These are phyloP conservation scores for Cheirogaleus medius DNA, from an alignment of 2,113 vertebrate genomes.

Conservation along the genomic window DNA sequence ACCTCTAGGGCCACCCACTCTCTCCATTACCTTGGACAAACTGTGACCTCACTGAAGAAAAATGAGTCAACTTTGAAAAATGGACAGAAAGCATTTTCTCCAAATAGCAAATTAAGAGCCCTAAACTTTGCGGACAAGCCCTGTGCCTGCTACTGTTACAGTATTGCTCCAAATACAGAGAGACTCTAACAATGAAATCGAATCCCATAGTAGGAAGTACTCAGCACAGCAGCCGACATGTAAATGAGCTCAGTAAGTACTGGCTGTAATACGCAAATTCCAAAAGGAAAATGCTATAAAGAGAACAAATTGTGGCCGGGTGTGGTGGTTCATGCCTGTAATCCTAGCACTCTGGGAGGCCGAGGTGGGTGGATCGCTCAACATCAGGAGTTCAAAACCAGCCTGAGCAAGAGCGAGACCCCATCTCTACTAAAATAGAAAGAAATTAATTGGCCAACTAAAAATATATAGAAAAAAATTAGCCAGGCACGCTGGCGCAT, in stretches of 20 bases:
- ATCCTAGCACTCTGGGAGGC: too few relatives aligned
- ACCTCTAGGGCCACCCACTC: neutral
- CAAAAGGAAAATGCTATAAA: conserved; percentile 14
- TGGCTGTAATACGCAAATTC: neutral
- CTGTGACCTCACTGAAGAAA: neutral
- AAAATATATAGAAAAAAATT: too few relatives aligned
- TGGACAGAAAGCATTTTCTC: neutral
- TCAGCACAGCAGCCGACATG: neutral
- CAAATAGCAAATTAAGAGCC: neutral
- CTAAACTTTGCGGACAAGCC: neutral
- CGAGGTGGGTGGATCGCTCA: too few relatives aligned
- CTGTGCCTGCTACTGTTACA: neutral
- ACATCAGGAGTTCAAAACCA: too few relatives aligned
- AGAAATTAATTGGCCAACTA: too few relatives aligned
- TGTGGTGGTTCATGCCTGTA: too few relatives aligned
- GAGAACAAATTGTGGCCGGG: neutral
- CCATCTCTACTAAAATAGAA: too few relatives aligned
- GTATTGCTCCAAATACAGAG: neutral
- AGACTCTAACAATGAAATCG: neutral
- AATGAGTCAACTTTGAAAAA: neutral
- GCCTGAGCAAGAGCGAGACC: too few relatives aligned
- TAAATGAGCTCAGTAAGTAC: neutral
- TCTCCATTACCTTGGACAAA: neutral
- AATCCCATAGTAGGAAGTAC: neutral
- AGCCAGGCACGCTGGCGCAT: too few relatives aligned